Base-by-base conservation (phyloP, 1,140 invertebrate genomes). In the Drosophila elegans region DNA sequence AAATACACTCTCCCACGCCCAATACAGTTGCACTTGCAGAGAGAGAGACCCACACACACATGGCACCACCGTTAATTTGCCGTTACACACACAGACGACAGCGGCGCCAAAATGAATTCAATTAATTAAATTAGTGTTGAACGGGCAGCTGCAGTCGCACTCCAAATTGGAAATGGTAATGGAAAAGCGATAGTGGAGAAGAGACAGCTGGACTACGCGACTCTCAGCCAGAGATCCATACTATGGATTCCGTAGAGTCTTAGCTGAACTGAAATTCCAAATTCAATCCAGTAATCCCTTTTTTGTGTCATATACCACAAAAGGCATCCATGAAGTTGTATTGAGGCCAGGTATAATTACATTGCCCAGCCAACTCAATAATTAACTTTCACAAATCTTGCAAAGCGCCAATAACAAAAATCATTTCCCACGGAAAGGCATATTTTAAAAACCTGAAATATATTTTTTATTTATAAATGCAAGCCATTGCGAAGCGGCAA, bases 91-190 rank as follows among this genome's bases (percentile, higher is more conserved):
- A 41, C 61, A 29, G 27, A 49, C 27, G 38, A 54, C 49, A 71
- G 13, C 48, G 78, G 56, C 57, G 38, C 48, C 81, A 69, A 84
- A 84, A 85, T 84, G 81, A 84, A 85, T 84, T 85, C 81, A 85
- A 85, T 85, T 85, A 85, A 85, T 85, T 85, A 78, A 85, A 85
- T 85, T 85, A 85, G 51, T 48, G 77, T 67, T 62, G 48, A 51
- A 73, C 78, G 72, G 42, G 54, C 77, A 75, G 45, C 46, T 53
- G 64, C 74, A 73, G 55, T 56, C 36, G 60, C 34, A 32, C 45
- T 13, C 27, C 42, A 76, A 75, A 68, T 51, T 21, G 67, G 51
- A 34, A 68, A 41, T n/a, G 64, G 48, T 29, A 49, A 25, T 16
- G 52, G 39, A 45, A 54, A 32, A 21, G 25, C 51, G 21, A 45